phyloP scores from a whole-genome alignment of 2,888 invertebrate species.

The Fragum fragum region DNA sequence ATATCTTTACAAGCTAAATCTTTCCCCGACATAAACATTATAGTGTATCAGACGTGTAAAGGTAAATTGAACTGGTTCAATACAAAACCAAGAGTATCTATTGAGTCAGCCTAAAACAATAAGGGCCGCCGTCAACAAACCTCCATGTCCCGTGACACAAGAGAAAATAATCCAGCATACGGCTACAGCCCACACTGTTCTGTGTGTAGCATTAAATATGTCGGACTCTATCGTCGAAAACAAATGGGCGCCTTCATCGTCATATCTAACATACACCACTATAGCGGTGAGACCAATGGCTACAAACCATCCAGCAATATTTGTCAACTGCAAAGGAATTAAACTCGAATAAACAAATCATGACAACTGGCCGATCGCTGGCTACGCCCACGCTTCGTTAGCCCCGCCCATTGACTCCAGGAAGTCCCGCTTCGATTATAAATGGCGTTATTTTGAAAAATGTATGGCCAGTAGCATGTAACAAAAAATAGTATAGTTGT shows the following conservation, averaged over 20 bases:
- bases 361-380: no score
- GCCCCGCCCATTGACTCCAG: no score
- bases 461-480: no score
- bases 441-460: no score
- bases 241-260: conserved; percentile 72
- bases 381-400: no score
- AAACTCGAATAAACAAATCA: no score
- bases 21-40: neutral
- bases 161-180: conserved; percentile 88
- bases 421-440: no score
- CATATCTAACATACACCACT: conserved; percentile 83
- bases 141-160: conserved; percentile 88
- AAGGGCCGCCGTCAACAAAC: conserved; percentile 70
- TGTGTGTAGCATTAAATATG: conserved; percentile 86
- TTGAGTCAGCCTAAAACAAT: neutral
- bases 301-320: conserved; percentile 78
- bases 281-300: conserved; percentile 73
- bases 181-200: conserved; percentile 88
- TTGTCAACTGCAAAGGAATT: conserved; percentile 70
- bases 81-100: no score
- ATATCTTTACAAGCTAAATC: no score
- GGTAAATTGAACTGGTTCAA: no score
- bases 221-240: conserved; percentile 74
- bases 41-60: neutral
- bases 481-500: no score